Evolutionary conservation across 1,140 invertebrate genomes (phyloP).

Genomic region (Calephelis nemesis): DNA sequence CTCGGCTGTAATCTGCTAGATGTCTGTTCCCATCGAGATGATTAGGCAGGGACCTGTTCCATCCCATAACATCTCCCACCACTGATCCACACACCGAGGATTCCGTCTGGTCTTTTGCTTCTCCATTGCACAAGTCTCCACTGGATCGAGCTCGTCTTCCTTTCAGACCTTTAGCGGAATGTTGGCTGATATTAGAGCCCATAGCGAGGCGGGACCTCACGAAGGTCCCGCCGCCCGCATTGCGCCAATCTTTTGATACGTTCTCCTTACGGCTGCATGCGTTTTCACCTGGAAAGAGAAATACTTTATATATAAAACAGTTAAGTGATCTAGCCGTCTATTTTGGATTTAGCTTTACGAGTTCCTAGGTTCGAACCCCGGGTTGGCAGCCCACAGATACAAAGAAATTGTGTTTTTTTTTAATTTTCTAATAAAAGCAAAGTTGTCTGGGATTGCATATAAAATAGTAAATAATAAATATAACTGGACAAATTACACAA

Average conservation of each 20-base stretch:
- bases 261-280: slow-evolving; percentile 38
- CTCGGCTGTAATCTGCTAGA: slow-evolving; percentile 79
- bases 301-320: neutral
- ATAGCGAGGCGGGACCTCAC: slow-evolving; percentile 78
- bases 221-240: slow-evolving; percentile 66
- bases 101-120: slow-evolving; percentile 86
- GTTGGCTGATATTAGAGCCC: slow-evolving; percentile 87
- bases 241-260: slow-evolving; percentile 46
- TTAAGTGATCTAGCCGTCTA: too few species aligned
- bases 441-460: too few species aligned
- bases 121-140: slow-evolving; percentile 84
- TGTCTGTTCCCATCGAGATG: slow-evolving; percentile 84
- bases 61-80: slow-evolving; percentile 69
- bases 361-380: too few species aligned
- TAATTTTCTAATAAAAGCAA: too few species aligned
- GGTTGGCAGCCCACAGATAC: too few species aligned
- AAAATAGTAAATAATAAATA: too few species aligned
- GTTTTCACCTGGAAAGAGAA: slow-evolving; percentile 45
- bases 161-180: slow-evolving; percentile 83
- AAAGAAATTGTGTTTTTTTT: too few species aligned
- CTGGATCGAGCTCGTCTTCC: slow-evolving; percentile 86
- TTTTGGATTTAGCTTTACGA: too few species aligned
- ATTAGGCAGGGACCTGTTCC: slow-evolving; percentile 83
- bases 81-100: slow-evolving; percentile 76
- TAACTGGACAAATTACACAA: too few species aligned